Evolutionary conservation across 2,888 invertebrate species (phyloP), one percentile per base, ranked within the genome.

Genomic region (Zygothrica quintamaculata): DNA sequence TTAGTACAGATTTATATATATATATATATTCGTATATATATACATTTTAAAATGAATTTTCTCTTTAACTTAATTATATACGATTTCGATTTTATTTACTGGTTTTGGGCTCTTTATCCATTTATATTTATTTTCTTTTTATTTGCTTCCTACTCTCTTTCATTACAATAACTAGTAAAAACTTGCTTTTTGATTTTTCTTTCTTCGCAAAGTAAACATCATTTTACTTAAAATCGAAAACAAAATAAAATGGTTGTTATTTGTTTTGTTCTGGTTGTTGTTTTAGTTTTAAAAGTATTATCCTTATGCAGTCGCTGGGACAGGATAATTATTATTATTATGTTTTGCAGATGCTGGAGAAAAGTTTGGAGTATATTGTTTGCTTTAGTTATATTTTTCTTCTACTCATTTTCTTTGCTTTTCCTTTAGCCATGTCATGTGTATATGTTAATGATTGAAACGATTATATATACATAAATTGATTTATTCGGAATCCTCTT

Each of bases 401-500:
- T n/a, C n/a, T n/a, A n/a, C n/a, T n/a, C n/a, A n/a, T n/a, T n/a
- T n/a, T n/a, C n/a, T n/a, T n/a, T n/a, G n/a, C n/a, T n/a, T n/a
- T n/a, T n/a, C n/a, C n/a, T n/a, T 3, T 3, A 22, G 18, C 3
- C 18, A 22, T 64, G 65, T 62, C 56, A 56, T 68, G 56, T 56
- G 52, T 56, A 26, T 15, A 33, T 36, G 65, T 53, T 22, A 26
- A 77, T 15, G 13, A 16, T 26, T 37, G 9, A n/a, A n/a, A n/a
- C n/a, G n/a, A n/a, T n/a, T n/a, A n/a, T n/a, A n/a, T n/a, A n/a
- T n/a, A n/a, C n/a, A n/a, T n/a, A n/a, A n/a, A n/a, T n/a, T n/a
- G n/a, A n/a, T 59, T 55, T 89, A 89, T 65, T 87, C 85, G 65
- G 82, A 82, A 64, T 93, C 93, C 74, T 93, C 93, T 76, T 93